A percentile compares a stretch with the other conserved stretches of the same genome.
These are phyloP conservation scores for Oligia latruncula DNA, from an alignment of 2,888 invertebrate genomes.

Conservation along the genomic window DNA sequence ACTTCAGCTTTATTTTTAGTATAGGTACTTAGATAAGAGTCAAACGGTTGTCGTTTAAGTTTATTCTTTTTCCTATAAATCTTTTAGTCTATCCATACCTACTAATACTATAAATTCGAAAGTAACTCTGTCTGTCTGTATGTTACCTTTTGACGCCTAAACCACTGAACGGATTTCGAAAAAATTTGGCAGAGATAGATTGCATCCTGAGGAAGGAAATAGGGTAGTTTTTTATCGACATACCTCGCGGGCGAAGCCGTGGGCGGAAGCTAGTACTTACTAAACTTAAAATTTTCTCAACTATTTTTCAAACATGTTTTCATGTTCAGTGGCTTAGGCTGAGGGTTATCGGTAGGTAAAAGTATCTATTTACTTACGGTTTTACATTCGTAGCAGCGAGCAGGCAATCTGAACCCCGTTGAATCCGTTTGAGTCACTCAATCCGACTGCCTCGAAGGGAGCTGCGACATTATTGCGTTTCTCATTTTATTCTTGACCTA, in stretches of 20 bases:
- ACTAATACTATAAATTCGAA: too few species aligned
- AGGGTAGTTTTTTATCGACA: too few species aligned
- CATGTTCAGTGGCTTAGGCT: not conserved
- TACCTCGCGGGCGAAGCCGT: too few species aligned
- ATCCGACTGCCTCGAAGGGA: constrained; percentile 21
- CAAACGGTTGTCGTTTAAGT: not conserved
- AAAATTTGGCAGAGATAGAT: too few species aligned
- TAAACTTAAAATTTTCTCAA: not conserved
- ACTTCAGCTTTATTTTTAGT: too few species aligned
- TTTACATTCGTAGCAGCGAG: constrained; percentile 3
- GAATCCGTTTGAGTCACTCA: constrained; percentile 41
- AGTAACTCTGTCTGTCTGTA: too few species aligned
- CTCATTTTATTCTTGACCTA: constrained; percentile 42
- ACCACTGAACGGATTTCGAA: too few species aligned
- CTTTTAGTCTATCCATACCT: too few species aligned
- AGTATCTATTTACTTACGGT: not conserved
- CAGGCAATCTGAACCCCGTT: constrained; percentile 2
- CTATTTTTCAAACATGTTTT: not conserved
- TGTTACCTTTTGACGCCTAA: too few species aligned
- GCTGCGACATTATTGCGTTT: constrained; percentile 43
- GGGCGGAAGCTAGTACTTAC: too few species aligned
- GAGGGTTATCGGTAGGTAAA: not conserved
- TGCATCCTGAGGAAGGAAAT: too few species aligned
- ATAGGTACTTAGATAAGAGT: too few species aligned
- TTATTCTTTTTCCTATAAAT: not conserved